Evolutionary conservation across 1,140 invertebrate genomes (phyloP).

Genomic region (Eurytemora carolleeae): DNA sequence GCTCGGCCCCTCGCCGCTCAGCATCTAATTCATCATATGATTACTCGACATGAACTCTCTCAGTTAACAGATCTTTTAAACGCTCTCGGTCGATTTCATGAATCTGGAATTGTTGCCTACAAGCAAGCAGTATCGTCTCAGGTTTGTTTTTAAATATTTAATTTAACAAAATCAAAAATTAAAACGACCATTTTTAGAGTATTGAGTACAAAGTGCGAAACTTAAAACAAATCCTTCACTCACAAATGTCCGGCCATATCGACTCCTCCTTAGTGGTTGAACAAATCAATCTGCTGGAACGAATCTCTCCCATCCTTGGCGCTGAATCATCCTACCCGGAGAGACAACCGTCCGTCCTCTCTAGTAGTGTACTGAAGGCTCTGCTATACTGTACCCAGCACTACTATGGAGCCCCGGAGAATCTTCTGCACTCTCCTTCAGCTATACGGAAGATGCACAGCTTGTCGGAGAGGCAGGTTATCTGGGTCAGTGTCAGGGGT

Average conservation of each 20-base stretch:
- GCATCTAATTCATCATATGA: neutral
- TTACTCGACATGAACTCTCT: neutral
- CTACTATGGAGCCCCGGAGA: neutral
- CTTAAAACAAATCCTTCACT: neutral
- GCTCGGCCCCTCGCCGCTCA: neutral
- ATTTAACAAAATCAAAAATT: too few relatives aligned
- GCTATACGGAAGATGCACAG: neutral
- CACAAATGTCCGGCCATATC: neutral
- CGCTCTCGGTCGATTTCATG: neutral
- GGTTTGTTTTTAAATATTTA: too few relatives aligned
- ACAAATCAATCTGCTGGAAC: neutral
- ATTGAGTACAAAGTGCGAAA: neutral
- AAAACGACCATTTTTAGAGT: too few relatives aligned
- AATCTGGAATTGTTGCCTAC: neutral
- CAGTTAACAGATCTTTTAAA: neutral
- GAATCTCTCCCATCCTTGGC: neutral
- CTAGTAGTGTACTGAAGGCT: neutral
- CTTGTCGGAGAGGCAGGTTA: neutral
- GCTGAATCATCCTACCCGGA: neutral
- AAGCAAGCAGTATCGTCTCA: too few relatives aligned
- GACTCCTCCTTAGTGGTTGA: neutral
- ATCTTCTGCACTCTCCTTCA: neutral
- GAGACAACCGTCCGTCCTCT: too few relatives aligned
- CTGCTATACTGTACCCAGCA: neutral
- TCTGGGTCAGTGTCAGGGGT: neutral